Base-by-base conservation (phyloP, 2,113 vertebrate species). In the Cheilinus undulatus region DNA sequence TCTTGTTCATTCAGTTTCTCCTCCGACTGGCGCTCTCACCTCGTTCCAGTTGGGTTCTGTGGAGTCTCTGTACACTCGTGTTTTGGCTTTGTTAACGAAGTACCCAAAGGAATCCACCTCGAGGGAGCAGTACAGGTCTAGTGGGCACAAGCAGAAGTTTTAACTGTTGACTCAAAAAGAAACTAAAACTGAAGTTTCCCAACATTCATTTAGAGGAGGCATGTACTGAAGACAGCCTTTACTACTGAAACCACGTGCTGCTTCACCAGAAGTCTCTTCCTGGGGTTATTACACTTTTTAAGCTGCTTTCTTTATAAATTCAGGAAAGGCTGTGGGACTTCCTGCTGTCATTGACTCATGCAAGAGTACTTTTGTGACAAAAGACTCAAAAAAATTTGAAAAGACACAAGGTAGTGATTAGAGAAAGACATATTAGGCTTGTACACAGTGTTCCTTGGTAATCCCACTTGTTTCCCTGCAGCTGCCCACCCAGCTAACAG, bases 1-100 rank as follows among this genome's bases (percentile, higher is more conserved):
- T 20, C 19, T 38, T 17, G 17, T 7, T 59, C 14, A 2, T 26
- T 28, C 26, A 38, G 13, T 42, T 6, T 65, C 61, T 28, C 4
- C 43, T 58, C 11, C 3, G 56, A 38, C 57, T 3, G 49, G 65
- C 20, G 13, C 40, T 54, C 95, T 90, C 52, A 98, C 97, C 96
- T 99, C 97, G 0, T 97, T 98, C 97, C 97, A 99, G 91, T 94
- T 97, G 50, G 97, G 97, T 82, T 97, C 96, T 0, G 94, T 93
- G 0, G 97, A 97, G 87, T 99, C 96, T 82, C 97, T 92, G 91
- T 97, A 96, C 59, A 98, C 96, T 0, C 97, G 92, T 0, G 97
- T 99, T 88, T 98, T 98, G 27, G 97, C 97, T 91, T 99, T 98
- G 91, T 99, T 99, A 88, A 99, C 97, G 23, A 99, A 99, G 90